Evolutionary conservation across 2,113 vertebrate genomes (phyloP).

Genomic region (Gadus macrocephalus): DNA sequence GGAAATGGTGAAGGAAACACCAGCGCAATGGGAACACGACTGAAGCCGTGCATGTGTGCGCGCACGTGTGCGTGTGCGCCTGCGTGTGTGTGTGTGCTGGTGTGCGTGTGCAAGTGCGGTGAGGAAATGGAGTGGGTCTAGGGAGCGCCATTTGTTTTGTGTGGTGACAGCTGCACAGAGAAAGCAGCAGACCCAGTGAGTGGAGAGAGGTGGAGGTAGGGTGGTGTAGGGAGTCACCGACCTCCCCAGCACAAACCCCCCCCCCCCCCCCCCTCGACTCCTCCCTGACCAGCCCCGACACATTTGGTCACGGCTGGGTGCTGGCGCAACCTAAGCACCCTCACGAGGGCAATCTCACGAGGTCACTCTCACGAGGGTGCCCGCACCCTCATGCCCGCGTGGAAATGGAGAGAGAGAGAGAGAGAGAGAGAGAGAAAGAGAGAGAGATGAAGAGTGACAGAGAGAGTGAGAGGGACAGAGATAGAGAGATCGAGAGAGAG

Average conservation of each 20-base stretch:
- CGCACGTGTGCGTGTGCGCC: not conserved
- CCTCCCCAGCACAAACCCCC: not conserved
- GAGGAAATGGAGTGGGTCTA: conserved; percentile 15
- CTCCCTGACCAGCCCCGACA: conserved; percentile 22
- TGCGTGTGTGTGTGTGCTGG: not conserved
- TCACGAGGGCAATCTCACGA: conserved; percentile 46
- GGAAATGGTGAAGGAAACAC: not conserved
- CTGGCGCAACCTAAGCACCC: conserved; percentile 52
- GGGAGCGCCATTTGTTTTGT: not conserved
- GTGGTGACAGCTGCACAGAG: not conserved
- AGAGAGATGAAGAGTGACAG: no score
- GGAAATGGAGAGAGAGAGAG: conserved; percentile 3
- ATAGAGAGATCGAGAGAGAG: conserved; percentile 9
- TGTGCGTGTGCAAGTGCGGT: not conserved
- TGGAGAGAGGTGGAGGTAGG: not conserved
- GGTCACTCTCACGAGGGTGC: conserved; percentile 2
- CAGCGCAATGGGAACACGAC: not conserved
- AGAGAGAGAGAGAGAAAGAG: conserved; percentile 3
- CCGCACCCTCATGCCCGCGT: no score
- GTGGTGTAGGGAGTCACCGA: conserved; percentile 35
- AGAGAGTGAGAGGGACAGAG: not conserved
- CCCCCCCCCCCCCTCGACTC: not conserved
- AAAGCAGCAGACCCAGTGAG: not conserved
- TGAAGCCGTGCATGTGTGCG: not conserved
- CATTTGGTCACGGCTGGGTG: conserved; percentile 62